Base-by-base conservation (phyloP, 2,113 vertebrate species). In the Mormoops blainvillei region DNA sequence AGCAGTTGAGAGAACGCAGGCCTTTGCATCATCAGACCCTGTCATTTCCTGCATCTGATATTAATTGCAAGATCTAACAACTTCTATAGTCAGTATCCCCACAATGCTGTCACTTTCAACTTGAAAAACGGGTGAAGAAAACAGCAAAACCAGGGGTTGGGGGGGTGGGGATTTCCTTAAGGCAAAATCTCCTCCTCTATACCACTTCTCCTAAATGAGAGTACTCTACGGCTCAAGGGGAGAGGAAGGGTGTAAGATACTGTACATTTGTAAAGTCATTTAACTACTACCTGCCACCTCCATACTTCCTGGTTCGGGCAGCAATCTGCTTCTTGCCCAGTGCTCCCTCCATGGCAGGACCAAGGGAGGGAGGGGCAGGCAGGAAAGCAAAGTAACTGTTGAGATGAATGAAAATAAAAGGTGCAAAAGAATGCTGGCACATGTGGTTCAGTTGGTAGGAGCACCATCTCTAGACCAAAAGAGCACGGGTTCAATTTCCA, bases 11-110 rank as follows among this genome's bases (percentile, higher is more conserved):
- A 91, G 88, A 5, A 93, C 2, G 67, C 38, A 36, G 26, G 87
- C 82, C 93, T 97, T 97, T 91, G 96, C 48, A 89, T 96, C 89
- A 94, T 87, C 68, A 82, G 89, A 95, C 82, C 98, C 88, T 85
- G 92, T 96, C 19, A 0, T 85, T 98, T 97, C 98, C 97, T 95
- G 91, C 85, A 95, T 88, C 95, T 98, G 92, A 50, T 95, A 97
- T 94, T 97, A 98, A 98, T 98, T 93, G 97, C 88, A 96, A 88
- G 94, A 96, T 96, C 94, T 94, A 95, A 74, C 93, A 96, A 45
- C 54, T 89, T 85, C 71, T 96, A 22, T 24, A 45, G 41, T 31
- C n/a, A 87, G 95, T 88, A 45, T 94, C 82, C 67, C 81, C 26
- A 48, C 3, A 31, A 85, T 1, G 11, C 58, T 33, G 4, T 50